Evolutionary conservation across 2,797 vertebrate genomes (phyloP).

Genomic region (Semotilus atromaculatus): DNA sequence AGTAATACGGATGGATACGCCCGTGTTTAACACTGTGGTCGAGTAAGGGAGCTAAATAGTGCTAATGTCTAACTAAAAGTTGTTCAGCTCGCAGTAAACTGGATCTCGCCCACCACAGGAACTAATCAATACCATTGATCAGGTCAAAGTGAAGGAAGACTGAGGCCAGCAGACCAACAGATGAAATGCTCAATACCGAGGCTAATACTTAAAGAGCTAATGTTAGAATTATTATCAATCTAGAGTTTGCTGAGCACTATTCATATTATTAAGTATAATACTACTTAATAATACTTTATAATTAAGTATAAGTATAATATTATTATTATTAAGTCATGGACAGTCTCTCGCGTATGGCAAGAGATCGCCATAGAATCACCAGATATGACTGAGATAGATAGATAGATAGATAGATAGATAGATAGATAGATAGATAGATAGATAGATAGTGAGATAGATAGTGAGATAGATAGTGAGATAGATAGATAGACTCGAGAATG

Average conservation of each 20-base stretch:
- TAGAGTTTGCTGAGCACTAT: not conserved
- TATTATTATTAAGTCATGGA: not conserved
- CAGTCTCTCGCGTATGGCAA: not conserved
- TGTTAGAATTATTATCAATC: not conserved
- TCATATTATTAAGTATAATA: not conserved
- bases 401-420: too few relatives aligned
- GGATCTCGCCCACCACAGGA: not conserved
- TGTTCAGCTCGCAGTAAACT: slow-evolving; percentile 4
- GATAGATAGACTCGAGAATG: too few relatives aligned
- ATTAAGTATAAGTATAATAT: too few relatives aligned
- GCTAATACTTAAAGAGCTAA: not conserved
- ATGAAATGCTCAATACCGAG: not conserved
- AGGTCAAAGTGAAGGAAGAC: not conserved
- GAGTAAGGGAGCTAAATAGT: slow-evolving; percentile 1
- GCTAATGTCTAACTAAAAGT: slow-evolving; percentile 24
- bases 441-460: too few relatives aligned
- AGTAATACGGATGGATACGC: too few relatives aligned
- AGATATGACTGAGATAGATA: not conserved
- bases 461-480: too few relatives aligned
- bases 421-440: too few relatives aligned
- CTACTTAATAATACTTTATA: too few relatives aligned
- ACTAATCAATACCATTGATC: slow-evolving; percentile 22
- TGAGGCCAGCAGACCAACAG: slow-evolving; percentile 13
- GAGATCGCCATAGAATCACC: not conserved
- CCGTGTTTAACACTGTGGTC: slow-evolving; percentile 15